Conservation (phyloP, 2,888 invertebrate genomes). For the Noctua janthe region DNA sequence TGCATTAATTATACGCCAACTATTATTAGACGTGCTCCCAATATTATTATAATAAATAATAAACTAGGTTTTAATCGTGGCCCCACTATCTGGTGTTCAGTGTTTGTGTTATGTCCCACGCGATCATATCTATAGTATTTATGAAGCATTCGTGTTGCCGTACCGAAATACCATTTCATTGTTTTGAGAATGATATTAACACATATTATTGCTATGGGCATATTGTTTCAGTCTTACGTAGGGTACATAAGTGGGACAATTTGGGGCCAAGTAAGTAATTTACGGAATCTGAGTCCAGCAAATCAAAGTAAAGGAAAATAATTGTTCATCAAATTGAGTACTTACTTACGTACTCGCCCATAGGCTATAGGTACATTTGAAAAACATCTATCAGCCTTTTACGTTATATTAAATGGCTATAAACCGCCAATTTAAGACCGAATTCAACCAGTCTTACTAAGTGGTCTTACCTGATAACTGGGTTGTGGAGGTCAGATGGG, state of each 20-base stretch:
- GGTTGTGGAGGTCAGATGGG: background rate
- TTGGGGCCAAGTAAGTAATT: background rate
- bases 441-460: background rate
- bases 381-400: background rate
- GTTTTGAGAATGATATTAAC: constrained; percentile 32
- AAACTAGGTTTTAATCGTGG: constrained; percentile 60
- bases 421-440: background rate
- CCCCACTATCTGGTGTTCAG: constrained; percentile 48
- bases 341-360: background rate
- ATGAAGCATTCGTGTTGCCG: constrained; percentile 45
- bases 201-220: background rate
- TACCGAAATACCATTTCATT: constrained; percentile 39
- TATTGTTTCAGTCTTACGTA: background rate
- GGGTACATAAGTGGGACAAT: background rate
- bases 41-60: constrained; percentile 63
- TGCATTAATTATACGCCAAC: constrained; percentile 64
- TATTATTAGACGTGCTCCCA: constrained; percentile 52
- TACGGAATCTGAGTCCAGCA: background rate
- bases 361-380: background rate
- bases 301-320: background rate
- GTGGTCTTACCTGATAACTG: background rate
- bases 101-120: constrained; percentile 43
- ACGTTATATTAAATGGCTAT: background rate
- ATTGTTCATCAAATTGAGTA: background rate
- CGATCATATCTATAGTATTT: constrained; percentile 57